Evolutionary conservation across 2,797 vertebrate species (phyloP), one percentile per base, ranked within the genome.

Genomic region (Nyctibius grandis): DNA sequence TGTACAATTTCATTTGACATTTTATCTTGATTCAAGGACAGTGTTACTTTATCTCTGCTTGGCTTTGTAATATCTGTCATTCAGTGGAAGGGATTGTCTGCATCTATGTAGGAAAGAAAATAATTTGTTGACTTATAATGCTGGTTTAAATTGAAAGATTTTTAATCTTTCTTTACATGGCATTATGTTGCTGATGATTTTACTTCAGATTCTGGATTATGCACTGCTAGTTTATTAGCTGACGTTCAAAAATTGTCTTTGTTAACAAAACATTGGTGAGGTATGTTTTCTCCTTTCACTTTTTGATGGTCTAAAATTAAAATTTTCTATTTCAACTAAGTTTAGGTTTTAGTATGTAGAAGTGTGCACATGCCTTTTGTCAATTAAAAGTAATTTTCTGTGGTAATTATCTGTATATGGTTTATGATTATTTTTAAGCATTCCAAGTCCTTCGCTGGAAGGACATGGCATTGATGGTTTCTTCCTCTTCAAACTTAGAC

Each of bases 1-100:
- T 90, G 50, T 34, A 81, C 57, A 73, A 79, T 91, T 86, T 93
- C 53, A 60, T 75, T 63, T 91, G 67, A 76, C 80, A 92, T n/a
- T n/a, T 94, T 93, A n/a, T 91, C 59, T 85, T 93, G 69, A 77
- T 85, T 86, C 78, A 93, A 89, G 91, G 69, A 45, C 78, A 47
- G 18, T n/a, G 19, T 59, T 96, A 70, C 65, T 91, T 94, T n/a
- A n/a, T 69, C 77, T 75, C 21, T 91, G 42, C 65, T 57, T 93
- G 25, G 33, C 61, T 65, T 92, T 84, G 34, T 86, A 38, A n/a
- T 5, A 48, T 56, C 78, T 92, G 36, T 76, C 83, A 86, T 51
- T 85, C 36, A 33, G 53, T 61, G 26, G 42, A 82, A 69, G 54
- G 16, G 61, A 74, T 65, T 83, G 56, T 75, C 54, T 87, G 8